Conservation (phyloP, 2,113 vertebrate species). For the Pogona vitticeps region DNA sequence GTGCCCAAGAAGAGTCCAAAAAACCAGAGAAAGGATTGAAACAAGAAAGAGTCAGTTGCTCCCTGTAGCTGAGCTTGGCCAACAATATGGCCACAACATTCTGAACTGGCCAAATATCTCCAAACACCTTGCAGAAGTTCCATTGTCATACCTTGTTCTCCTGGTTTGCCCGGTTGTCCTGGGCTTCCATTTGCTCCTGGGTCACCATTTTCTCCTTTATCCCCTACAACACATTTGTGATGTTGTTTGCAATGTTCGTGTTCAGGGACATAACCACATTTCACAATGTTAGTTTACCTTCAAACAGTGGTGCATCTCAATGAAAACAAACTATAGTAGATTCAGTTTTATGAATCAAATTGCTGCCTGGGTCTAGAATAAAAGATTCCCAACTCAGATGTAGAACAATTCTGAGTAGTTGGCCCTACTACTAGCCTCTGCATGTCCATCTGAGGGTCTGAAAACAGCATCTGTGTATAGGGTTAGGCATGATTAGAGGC, state of each 20-base stretch:
- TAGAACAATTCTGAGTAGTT: background rate
- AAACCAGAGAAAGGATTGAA: background rate
- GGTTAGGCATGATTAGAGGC: background rate
- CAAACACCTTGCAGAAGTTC: background rate
- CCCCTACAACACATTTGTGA: constrained; percentile 75
- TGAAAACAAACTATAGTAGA: background rate
- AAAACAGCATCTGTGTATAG: background rate
- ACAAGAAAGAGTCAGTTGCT: background rate
- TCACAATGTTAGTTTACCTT: background rate
- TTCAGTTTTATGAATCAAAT: background rate
- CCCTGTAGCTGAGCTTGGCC: background rate
- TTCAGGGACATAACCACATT: background rate
- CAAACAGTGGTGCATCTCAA: background rate
- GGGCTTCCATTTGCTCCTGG: constrained; percentile 79
- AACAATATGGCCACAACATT: background rate
- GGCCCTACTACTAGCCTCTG: too few species aligned
- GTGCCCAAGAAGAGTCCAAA: background rate
- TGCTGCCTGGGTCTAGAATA: background rate
- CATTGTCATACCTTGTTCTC: constrained; percentile 83
- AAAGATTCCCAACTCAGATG: background rate
- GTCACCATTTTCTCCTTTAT: constrained; percentile 88
- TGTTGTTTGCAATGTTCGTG: constrained; percentile 11
- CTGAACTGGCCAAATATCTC: background rate
- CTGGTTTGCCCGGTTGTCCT: constrained; percentile 89
- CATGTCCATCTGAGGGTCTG: background rate